Evolutionary conservation across 2,797 vertebrate genomes (phyloP), one percentile per base, ranked within the genome.

Genomic region (Sebastes steindachneri): DNA sequence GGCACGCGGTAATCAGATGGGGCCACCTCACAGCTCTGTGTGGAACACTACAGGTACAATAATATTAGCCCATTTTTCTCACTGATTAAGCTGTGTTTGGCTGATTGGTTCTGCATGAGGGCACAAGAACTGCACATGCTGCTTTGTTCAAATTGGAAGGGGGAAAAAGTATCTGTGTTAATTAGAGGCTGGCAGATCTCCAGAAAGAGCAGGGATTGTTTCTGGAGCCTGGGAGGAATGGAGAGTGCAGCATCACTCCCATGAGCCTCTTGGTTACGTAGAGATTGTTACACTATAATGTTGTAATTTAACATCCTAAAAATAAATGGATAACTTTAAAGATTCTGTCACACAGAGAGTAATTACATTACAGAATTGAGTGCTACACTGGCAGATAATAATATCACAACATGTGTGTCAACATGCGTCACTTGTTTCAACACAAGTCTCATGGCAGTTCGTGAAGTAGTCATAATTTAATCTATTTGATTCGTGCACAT

Each of bases 31-130:
- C 35, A 23, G 35, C 55, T 59, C 48, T 41, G 67, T 53, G 65
- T 51, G 37, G 15, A 73, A 33, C 72, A 17, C 28, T 17, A 64
- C 78, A 81, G 82, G 79, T 89, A 77, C 26, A 37, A 21, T 65
- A 54, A 77, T 71, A 75, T 81, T 77, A 79, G 65, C 70, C 59
- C 23, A 31, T 65, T 83, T 82, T 66, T 66, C 71, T 73, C 64
- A 51, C 81, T 73, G 66, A 87, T 87, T 87, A 86, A 87, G 71
- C 68, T 54, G 64, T 86, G 62, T 76, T 76, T 68, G 31, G 54
- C 41, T 86, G 83, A 86, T 85, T 85, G 74, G 73, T 82, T 88
- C 82, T 83, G 59, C 80, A 82, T 80, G 77, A 83, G 25, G 62
- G 57, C 80, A 71, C 75, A 72, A 25, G 51, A 88, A 70, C 35